These are phyloP conservation scores for Scaptomyza cyrtandrae DNA, from an alignment of 2,888 invertebrate genomes.

Conservation along the genomic window DNA sequence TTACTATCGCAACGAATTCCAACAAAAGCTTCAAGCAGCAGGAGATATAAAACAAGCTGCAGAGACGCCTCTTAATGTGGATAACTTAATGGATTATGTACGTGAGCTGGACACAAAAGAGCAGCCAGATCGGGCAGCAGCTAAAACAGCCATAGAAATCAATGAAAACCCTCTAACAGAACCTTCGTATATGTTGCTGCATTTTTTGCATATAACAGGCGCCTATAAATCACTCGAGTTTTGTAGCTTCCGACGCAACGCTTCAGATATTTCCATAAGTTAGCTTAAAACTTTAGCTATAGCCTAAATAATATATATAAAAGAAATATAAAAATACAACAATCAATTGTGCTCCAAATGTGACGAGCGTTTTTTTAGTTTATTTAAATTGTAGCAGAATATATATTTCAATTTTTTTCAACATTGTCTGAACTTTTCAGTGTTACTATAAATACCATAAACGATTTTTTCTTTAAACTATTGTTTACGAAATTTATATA, in stretches of 20 bases:
- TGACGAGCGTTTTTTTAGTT: constrained; percentile 30
- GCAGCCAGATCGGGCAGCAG: neutral
- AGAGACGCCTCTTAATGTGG: constrained; percentile 57
- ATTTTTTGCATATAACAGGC: constrained; percentile 58
- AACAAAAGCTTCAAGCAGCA: constrained; percentile 82
- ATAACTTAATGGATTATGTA: constrained; percentile 75
- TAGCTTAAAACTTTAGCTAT: constrained; percentile 29
- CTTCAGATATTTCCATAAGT: constrained; percentile 46
- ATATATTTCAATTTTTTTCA: constrained; percentile 58
- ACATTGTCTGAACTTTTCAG: constrained; percentile 40
- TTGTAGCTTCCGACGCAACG: constrained; percentile 30
- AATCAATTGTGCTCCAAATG: constrained; percentile 37
- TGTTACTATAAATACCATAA: constrained; percentile 45
- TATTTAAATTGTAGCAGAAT: constrained; percentile 73
- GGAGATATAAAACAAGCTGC: constrained; percentile 16
- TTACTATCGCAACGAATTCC: constrained; percentile 90
- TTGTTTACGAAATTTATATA: constrained; percentile 11
- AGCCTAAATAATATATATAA: neutral
- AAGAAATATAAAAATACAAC: constrained; percentile 23
- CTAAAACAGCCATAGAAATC: neutral
- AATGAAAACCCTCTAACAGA: neutral
- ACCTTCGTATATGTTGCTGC: constrained; percentile 24
- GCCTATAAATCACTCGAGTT: constrained; percentile 20
- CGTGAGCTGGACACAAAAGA: constrained; percentile 55
- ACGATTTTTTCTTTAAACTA: constrained; percentile 22